These are phyloP conservation scores for Paramuricea clavata DNA, from an alignment of 92 coral and sea anemone genomes.

Conservation along the genomic window DNA sequence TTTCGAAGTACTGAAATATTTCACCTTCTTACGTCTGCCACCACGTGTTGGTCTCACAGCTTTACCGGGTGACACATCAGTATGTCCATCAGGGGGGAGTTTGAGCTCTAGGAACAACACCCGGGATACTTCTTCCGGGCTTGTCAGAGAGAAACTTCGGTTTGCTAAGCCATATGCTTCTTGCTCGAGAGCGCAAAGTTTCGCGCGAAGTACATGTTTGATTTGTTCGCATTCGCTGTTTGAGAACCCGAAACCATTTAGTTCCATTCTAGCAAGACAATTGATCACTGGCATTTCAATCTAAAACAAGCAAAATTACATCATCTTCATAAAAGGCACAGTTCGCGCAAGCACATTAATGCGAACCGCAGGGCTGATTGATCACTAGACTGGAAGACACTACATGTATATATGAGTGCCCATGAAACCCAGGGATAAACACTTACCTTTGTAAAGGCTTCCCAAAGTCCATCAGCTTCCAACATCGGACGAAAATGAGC, in stretches of 20 bases:
- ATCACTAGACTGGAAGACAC: background rate
- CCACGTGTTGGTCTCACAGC: constrained; percentile 48
- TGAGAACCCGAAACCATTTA: constrained; percentile 97
- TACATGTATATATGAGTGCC: background rate
- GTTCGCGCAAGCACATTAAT: too few relatives aligned
- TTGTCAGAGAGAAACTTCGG: constrained; percentile 88
- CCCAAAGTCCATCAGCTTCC: constrained; percentile 74
- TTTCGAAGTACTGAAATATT: constrained; percentile 90
- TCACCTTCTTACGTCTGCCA: constrained; percentile 66
- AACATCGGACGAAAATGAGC: constrained; percentile 72
- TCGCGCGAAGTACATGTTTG: constrained; percentile 87
- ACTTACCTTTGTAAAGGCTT: constrained; percentile 80
- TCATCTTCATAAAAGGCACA: background rate
- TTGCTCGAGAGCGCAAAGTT: constrained; percentile 85
- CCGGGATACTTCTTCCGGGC: constrained; percentile 59
- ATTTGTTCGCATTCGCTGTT: constrained; percentile 87
- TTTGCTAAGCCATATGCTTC: constrained; percentile 92
- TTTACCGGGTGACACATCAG: constrained; percentile 65
- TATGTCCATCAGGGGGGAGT: constrained; percentile 88
- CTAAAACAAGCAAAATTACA: constrained; percentile 39
- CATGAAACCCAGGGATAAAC: too few relatives aligned
- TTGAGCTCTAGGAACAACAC: constrained; percentile 90
- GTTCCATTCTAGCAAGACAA: constrained; percentile 95
- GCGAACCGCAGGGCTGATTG: background rate
- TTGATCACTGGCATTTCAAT: constrained; percentile 88